phyloP scores from a whole-genome alignment of 2,113 vertebrate species.

The Ondatra zibethicus region DNA sequence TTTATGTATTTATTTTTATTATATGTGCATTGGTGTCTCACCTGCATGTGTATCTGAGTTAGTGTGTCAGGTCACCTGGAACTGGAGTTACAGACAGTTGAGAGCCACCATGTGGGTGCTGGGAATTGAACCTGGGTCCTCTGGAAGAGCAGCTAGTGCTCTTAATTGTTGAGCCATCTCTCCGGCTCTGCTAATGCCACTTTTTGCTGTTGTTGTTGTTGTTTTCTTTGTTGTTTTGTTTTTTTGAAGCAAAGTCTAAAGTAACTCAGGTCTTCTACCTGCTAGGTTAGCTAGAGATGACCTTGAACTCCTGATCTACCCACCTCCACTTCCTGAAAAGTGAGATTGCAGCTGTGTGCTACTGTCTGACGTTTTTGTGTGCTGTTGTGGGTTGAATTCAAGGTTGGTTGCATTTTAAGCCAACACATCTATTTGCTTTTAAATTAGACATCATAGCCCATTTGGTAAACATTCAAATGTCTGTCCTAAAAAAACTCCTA shows the following conservation, averaged over 20 bases:
- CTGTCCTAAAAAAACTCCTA: background rate
- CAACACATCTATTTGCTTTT: conserved; percentile 37
- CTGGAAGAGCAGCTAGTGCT: too few species aligned
- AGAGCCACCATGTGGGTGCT: too few species aligned
- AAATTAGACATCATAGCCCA: background rate
- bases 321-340: background rate
- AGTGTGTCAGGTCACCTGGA: too few species aligned
- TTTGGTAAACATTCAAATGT: background rate
- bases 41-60: too few species aligned
- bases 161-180: too few species aligned
- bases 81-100: too few species aligned
- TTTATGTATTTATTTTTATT: too few species aligned
- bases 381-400: background rate
- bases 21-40: too few species aligned
- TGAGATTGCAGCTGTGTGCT: background rate
- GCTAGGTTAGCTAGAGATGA: background rate
- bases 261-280: background rate
- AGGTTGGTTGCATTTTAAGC: background rate
- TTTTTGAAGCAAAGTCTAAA: background rate
- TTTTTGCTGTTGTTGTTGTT: too few species aligned
- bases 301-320: background rate
- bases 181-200: too few species aligned
- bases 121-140: too few species aligned
- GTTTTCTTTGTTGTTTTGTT: background rate
- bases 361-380: background rate